Evolutionary conservation across 2,888 invertebrate species (phyloP).

Genomic region (Mamestra brassicae): DNA sequence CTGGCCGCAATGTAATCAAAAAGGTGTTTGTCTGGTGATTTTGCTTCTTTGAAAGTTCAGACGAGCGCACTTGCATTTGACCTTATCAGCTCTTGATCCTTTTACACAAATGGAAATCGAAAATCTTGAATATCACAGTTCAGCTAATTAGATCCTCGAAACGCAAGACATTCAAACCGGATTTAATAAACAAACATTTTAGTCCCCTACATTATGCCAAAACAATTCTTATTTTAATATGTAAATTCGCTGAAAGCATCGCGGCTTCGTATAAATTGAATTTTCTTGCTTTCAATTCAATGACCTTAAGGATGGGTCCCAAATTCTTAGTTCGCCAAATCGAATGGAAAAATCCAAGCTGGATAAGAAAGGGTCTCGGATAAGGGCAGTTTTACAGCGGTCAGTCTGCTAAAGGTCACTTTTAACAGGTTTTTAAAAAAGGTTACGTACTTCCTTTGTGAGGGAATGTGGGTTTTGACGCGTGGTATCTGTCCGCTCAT

Average conservation of each 20-base stretch:
- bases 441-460: constrained; percentile 69
- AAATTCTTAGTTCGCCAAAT: constrained; percentile 73
- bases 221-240: constrained; percentile 71
- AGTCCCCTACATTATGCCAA: constrained; percentile 59
- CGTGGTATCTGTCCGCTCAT: constrained; percentile 58
- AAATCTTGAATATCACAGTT: constrained; percentile 33
- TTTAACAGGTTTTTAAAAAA: constrained; percentile 74
- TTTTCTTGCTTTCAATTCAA: constrained; percentile 73
- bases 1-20: constrained; percentile 12
- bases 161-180: constrained; percentile 47
- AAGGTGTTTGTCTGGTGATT: not conserved
- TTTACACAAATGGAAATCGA: constrained; percentile 11
- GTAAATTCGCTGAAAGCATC: constrained; percentile 68
- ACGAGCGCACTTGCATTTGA: constrained; percentile 10
- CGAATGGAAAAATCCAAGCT: constrained; percentile 77
- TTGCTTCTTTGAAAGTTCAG: constrained; percentile 5
- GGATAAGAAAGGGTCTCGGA: constrained; percentile 74
- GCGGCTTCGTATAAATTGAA: constrained; percentile 73
- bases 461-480: constrained; percentile 66
- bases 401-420: constrained; percentile 71
- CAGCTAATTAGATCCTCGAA: constrained; percentile 42
- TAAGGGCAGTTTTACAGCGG: constrained; percentile 74
- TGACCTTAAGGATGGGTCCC: constrained; percentile 72
- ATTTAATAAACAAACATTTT: constrained; percentile 62
- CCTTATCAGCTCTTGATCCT: constrained; percentile 8